Conservation (phyloP, 1,140 invertebrate genomes). For the Odontomachus brunneus region DNA sequence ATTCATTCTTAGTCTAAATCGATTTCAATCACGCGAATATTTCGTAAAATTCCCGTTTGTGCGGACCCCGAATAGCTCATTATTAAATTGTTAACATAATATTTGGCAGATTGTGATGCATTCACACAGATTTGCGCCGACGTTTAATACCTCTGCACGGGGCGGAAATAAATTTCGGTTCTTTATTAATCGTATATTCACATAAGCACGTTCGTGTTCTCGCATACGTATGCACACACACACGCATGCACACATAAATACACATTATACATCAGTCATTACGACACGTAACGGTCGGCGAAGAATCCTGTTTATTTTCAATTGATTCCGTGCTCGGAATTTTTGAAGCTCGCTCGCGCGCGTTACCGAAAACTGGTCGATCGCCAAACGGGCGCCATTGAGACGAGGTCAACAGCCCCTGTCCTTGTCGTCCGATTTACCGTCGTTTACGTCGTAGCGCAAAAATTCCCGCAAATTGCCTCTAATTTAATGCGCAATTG, state of each 20-base stretch:
- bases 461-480: constrained; percentile 79
- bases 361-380: constrained; percentile 72
- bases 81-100: constrained; percentile 13
- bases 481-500: constrained; percentile 78
- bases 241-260: no score
- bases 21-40: neutral
- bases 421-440: constrained; percentile 74
- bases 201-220: constrained; percentile 50
- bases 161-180: constrained; percentile 19
- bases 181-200: constrained; percentile 60
- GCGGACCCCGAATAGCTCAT: neutral
- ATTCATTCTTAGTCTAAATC: neutral
- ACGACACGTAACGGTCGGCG: constrained; percentile 17
- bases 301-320: constrained; percentile 69
- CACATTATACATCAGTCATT: constrained; percentile 31
- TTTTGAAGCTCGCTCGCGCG: constrained; percentile 71
- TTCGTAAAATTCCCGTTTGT: neutral
- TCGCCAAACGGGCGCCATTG: constrained; percentile 73
- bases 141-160: neutral
- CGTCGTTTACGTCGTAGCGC: constrained; percentile 76
- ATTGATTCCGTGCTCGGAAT: constrained; percentile 68
- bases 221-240: no score
- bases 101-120: neutral
- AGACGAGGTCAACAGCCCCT: constrained; percentile 76
- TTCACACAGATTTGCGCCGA: neutral